A percentile compares a stretch with the other conserved stretches of the same genome.
Evolutionary conservation across 1,140 invertebrate genomes (phyloP).

Genomic region (Metopolophium dirhodum): DNA sequence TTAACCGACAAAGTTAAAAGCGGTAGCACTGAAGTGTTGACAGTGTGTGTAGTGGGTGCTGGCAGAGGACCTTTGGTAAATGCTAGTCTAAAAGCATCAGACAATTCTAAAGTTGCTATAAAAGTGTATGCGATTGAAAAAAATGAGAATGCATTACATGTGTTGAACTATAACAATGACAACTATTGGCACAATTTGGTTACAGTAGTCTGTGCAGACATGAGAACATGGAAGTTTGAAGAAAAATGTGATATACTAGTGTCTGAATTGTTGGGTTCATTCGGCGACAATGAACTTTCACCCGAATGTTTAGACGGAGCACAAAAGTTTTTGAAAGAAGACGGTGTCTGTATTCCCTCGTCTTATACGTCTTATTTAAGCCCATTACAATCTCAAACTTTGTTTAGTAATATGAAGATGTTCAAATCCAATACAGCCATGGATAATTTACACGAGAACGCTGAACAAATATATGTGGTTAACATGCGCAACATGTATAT

Average conservation of each 20-base stretch:
- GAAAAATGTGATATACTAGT: constrained; percentile 94
- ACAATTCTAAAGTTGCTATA: constrained; percentile 70
- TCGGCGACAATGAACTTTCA: constrained; percentile 98
- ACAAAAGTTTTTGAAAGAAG: constrained; percentile 83
- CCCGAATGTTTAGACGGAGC: constrained; percentile 98
- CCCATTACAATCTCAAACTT: constrained; percentile 81
- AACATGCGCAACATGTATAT: constrained; percentile 89
- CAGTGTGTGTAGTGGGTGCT: constrained; percentile 81
- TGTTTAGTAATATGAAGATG: constrained; percentile 74
- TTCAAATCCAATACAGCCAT: neutral
- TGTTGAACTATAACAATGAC: constrained; percentile 44
- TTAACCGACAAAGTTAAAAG: constrained; percentile 66
- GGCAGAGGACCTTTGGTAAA: constrained; percentile 93
- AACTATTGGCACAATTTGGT: constrained; percentile 75
- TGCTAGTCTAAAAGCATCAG: constrained; percentile 81
- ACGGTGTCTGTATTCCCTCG: constrained; percentile 90
- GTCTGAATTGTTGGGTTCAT: constrained; percentile 96
- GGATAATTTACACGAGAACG: constrained; percentile 66
- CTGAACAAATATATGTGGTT: constrained; percentile 91
- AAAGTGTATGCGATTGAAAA: constrained; percentile 95
- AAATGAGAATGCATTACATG: constrained; percentile 84
- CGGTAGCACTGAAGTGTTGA: neutral
- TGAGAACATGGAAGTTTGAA: constrained; percentile 82
- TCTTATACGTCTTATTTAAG: constrained; percentile 91
- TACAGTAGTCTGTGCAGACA: constrained; percentile 84